A percentile compares a stretch with the other conserved stretches of the same genome.
phyloP scores from a whole-genome alignment of 2,113 vertebrate genomes.

The Megaleporinus macrocephalus region DNA sequence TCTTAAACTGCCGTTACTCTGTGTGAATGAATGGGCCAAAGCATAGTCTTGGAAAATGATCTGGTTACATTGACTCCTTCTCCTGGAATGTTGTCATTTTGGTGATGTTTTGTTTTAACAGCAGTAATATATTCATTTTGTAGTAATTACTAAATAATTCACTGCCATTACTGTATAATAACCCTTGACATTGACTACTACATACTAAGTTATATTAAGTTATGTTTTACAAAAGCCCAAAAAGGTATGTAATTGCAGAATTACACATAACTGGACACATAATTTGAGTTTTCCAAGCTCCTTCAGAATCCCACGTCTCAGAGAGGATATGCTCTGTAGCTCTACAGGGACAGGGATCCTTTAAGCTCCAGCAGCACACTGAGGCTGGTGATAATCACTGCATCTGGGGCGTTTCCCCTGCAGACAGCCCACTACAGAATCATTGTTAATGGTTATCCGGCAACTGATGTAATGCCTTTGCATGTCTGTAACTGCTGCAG shows the following conservation, averaged over 20 bases:
- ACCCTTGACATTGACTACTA: no score
- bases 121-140: no score
- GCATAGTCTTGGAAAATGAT: no score
- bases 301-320: neutral
- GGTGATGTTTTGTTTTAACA: no score
- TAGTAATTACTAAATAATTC: no score
- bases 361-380: slow-evolving; percentile 11
- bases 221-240: no score
- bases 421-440: slow-evolving; percentile 25
- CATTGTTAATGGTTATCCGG: slow-evolving; percentile 38
- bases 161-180: no score
- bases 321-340: slow-evolving; percentile 6
- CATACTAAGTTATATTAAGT: no score
- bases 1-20: no score
- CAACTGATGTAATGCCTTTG: slow-evolving; percentile 34
- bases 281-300: neutral
- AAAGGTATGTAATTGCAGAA: neutral
- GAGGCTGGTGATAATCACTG: slow-evolving; percentile 15
- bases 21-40: no score
- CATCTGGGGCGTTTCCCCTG: slow-evolving; percentile 28
- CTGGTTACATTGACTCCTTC: no score
- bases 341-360: neutral
- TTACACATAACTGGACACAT: neutral
- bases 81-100: no score
- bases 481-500: slow-evolving; percentile 30